Conservation (phyloP, 2,113 vertebrate species). For the Propithecus coquereli region DNA sequence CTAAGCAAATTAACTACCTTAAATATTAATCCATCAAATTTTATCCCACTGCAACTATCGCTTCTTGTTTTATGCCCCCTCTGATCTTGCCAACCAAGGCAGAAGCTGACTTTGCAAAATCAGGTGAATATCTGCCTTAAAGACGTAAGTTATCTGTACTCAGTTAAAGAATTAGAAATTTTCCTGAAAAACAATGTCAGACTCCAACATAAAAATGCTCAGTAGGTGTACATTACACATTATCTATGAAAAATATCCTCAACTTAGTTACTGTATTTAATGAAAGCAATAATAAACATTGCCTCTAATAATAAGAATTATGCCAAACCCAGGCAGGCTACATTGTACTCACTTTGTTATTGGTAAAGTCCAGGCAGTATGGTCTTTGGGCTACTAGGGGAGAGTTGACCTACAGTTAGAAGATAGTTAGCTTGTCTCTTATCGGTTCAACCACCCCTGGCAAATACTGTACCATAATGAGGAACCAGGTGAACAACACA, state of each 20-base stretch:
- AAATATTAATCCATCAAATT: slow-evolving; percentile 1
- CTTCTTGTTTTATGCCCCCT: background rate
- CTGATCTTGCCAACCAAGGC: background rate
- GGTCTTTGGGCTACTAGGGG: background rate
- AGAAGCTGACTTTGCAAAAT: slow-evolving; percentile 7
- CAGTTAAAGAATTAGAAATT: slow-evolving; percentile 9
- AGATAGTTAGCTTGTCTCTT: background rate
- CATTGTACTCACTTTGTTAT: background rate
- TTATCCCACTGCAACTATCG: background rate
- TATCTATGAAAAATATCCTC: background rate
- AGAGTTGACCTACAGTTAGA: background rate
- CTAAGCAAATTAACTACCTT: slow-evolving; percentile 12
- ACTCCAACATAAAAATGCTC: background rate
- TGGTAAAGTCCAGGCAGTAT: accelerated
- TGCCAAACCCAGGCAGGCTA: background rate
- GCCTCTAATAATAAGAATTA: background rate
- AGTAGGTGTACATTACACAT: background rate
- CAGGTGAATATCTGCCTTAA: background rate
- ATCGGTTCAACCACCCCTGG: background rate
- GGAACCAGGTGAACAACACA: background rate
- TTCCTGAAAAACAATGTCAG: background rate
- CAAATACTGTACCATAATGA: background rate
- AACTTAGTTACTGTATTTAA: background rate
- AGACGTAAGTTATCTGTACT: background rate
- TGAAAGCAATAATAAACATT: background rate